Percentiles rank a stretch among this genome's conserved stretches.
Conservation (phyloP, 1,140 invertebrate genomes). For the Epicauta chinensis region DNA sequence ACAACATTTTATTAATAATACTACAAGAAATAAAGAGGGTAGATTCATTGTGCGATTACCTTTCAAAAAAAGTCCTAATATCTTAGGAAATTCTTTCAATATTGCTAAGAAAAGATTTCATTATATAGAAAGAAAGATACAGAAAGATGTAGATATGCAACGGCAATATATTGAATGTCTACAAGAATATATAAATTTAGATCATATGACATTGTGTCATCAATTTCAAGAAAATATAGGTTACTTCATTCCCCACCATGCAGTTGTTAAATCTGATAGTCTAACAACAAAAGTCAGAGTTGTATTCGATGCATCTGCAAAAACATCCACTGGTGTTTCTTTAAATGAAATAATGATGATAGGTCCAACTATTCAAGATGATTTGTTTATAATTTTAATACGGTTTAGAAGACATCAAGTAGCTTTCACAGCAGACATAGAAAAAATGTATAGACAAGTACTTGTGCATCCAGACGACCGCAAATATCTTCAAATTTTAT, state of each 20-base stretch:
- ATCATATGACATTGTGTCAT: not conserved
- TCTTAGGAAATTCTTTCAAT: not conserved
- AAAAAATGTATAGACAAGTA: slow-evolving; percentile 46
- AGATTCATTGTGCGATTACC: slow-evolving; percentile 7
- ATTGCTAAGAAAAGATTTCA: not conserved
- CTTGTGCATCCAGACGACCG: too few species aligned
- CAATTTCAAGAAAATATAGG: not conserved
- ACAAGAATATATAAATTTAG: not conserved
- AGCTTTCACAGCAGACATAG: slow-evolving; percentile 38
- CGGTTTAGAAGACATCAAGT: slow-evolving; percentile 40
- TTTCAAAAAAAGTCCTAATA: not conserved
- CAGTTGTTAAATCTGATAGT: slow-evolving; percentile 23
- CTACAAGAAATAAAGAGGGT: not conserved
- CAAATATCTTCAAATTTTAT: too few species aligned
- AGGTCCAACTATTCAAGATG: slow-evolving; percentile 41
- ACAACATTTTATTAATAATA: not conserved
- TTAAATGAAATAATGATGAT: slow-evolving; percentile 39
- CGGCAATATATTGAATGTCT: not conserved
- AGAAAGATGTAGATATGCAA: not conserved
- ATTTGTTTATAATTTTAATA: slow-evolving; percentile 39
- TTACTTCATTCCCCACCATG: slow-evolving; percentile 38
- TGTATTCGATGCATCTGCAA: slow-evolving; percentile 31
- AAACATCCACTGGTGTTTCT: slow-evolving; percentile 30
- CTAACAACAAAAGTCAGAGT: slow-evolving; percentile 28
- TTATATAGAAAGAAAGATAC: not conserved